Percentiles rank a stretch among this genome's conserved stretches.
Evolutionary conservation across 1,140 invertebrate species (phyloP).

Genomic region (Cotesia vestalis): DNA sequence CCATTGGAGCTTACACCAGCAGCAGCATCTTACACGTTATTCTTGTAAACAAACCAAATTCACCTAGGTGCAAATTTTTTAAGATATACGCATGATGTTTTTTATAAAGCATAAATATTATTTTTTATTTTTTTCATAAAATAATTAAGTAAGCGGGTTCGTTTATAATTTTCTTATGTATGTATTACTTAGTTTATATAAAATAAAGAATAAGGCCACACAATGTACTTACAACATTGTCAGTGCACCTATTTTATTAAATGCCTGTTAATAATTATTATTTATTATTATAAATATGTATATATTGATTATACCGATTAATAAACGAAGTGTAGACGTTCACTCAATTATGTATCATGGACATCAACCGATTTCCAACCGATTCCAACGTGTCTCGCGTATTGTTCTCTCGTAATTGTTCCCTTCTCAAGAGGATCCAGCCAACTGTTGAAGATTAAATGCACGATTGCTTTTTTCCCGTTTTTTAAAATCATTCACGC

Average conservation of each 20-base stretch:
- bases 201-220: conserved; percentile 49
- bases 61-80: conserved; percentile 55
- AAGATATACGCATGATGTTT: conserved; percentile 48
- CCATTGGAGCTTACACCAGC: conserved; percentile 54
- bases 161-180: conserved; percentile 17
- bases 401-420: conserved; percentile 51
- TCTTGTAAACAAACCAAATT: conserved; percentile 59
- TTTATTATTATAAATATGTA: conserved; percentile 21
- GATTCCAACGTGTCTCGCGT: conserved; percentile 43
- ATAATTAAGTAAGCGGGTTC: no score
- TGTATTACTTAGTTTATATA: conserved; percentile 13
- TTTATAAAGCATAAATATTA: conserved; percentile 39
- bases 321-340: conserved; percentile 52
- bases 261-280: conserved; percentile 31
- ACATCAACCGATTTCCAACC: conserved; percentile 50
- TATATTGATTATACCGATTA: conserved; percentile 53
- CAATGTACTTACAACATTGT: conserved; percentile 65
- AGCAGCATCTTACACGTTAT: conserved; percentile 56
- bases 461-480: conserved; percentile 56
- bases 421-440: conserved; percentile 51
- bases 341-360: conserved; percentile 41
- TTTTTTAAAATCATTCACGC: conserved; percentile 1
- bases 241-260: conserved; percentile 54
- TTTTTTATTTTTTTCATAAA: background rate
- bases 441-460: conserved; percentile 65